Evolutionary conservation across 2,888 invertebrate species (phyloP), one percentile per base, ranked within the genome.

Genomic region (Caenorhabditis sp.): DNA sequence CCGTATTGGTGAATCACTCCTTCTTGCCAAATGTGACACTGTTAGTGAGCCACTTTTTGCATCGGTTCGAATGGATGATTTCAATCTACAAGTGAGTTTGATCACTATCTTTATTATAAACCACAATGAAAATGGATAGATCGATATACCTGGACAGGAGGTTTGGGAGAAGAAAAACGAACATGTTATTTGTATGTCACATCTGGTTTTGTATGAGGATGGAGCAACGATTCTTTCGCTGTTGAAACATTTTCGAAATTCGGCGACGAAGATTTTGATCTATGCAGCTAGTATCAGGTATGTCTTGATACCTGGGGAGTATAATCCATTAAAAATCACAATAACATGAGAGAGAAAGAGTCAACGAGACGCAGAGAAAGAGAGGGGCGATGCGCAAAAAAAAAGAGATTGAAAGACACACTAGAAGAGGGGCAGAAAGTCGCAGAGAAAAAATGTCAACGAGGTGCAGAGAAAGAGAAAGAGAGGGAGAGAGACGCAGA

Each of bases 161-260:
- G 58, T 43, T 4, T 24, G 1, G 17, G 53, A 26, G 37, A 21
- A 59, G 23, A 43, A 49, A 54, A 61, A 67, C 21, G 68, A 68
- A n/a, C 65, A 73, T 62, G 63, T 69, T 5, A 59, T 74, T 21
- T 74, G 74, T 54, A 66, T 74, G 66, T 67, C 74, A 3, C 74
- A 74, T 64, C 59, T 74, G 26, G 58, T 74, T 21, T 62, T 74
- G 19, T 74, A 69, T 54, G 74, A 74, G 59, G 74, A 74, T 57
- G 74, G 74, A 4, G 59, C 69, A 4, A 69, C 69, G 12, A 54
- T 74, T 6, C 62, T 74, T 26, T 69, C 74, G 4, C 66, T 74
- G 19, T 19, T 74, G 24, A 66, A 69, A 37, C 69, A 74, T 59
- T 74, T 69, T 51, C 62, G 62, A 66, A 53, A 62, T 36, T 53